A percentile compares a stretch with the other conserved stretches of the same genome.
phyloP scores from a whole-genome alignment of 2,888 invertebrate genomes.

The Drosophila conformis region DNA sequence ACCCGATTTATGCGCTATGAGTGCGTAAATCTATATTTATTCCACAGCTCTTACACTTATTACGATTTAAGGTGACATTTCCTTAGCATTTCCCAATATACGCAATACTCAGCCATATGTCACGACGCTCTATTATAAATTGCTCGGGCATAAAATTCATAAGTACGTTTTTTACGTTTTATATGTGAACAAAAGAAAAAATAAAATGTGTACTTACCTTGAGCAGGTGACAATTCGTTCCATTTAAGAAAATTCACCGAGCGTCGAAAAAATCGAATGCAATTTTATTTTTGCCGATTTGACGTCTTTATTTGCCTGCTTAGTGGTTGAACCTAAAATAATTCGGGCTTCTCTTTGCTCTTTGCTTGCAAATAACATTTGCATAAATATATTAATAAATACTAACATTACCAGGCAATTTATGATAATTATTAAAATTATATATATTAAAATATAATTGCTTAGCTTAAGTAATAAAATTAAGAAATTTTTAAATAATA shows the following conservation, averaged over 20 bases:
- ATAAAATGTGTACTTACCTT: background rate
- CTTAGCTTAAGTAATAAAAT: background rate
- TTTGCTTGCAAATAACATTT: background rate
- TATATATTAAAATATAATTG: too few relatives aligned
- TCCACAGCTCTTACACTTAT: constrained; percentile 45
- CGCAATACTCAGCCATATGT: background rate
- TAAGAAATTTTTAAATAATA: background rate
- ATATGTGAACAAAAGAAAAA: constrained; percentile 1
- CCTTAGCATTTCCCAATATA: background rate
- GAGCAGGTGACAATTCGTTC: background rate
- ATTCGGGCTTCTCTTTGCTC: background rate
- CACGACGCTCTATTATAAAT: constrained; percentile 14
- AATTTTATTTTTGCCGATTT: too few relatives aligned
- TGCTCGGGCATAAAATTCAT: background rate
- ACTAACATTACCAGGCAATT: too few relatives aligned
- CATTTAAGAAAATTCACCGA: background rate
- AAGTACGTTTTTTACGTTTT: background rate
- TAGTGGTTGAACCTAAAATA: background rate
- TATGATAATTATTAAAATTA: too few relatives aligned
- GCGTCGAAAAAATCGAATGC: too few relatives aligned
- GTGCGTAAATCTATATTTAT: constrained; percentile 49
- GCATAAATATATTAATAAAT: too few relatives aligned
- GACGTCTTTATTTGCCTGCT: too few relatives aligned
- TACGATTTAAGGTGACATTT: constrained; percentile 58
- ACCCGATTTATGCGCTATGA: constrained; percentile 44